Percentiles rank a stretch among this genome's conserved stretches.
Evolutionary conservation across 2,113 vertebrate genomes (phyloP).

Genomic region (Apodemus speciosus): DNA sequence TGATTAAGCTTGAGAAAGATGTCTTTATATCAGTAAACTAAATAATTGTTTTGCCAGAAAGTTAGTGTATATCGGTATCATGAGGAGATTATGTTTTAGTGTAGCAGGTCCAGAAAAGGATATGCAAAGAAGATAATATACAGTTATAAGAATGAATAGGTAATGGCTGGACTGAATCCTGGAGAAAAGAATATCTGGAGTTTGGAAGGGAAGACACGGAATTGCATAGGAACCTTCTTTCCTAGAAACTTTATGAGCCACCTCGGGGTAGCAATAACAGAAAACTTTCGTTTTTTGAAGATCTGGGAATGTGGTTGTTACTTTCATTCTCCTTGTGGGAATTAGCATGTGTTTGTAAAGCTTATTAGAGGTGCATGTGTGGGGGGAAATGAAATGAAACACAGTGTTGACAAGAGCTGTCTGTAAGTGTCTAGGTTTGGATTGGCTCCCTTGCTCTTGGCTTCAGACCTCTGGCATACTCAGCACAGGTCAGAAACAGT

Average conservation of each 20-base stretch:
- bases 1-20: not conserved
- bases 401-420: slow-evolving; percentile 74
- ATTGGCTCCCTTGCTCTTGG: slow-evolving; percentile 54
- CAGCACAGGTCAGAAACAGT: slow-evolving; percentile 55
- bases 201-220: slow-evolving; percentile 12
- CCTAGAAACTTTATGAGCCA: slow-evolving; percentile 54
- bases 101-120: not conserved
- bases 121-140: not conserved
- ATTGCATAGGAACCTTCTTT: slow-evolving; percentile 46
- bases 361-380: slow-evolving; percentile 71
- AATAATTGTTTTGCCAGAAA: not conserved
- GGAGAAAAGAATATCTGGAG: not conserved
- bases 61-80: not conserved
- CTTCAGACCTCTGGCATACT: slow-evolving; percentile 46
- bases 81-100: not conserved
- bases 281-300: slow-evolving; percentile 62
- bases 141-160: not conserved
- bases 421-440: slow-evolving; percentile 71
- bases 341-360: slow-evolving; percentile 69
- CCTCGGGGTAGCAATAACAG: slow-evolving; percentile 58
- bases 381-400: slow-evolving; percentile 63
- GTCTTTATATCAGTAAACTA: not conserved
- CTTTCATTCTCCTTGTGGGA: slow-evolving; percentile 68
- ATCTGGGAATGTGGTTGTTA: slow-evolving; percentile 67
- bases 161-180: not conserved